Evolutionary conservation across 2,888 invertebrate species (phyloP), one percentile per base, ranked within the genome.

Genomic region (Geophilus truncorum): DNA sequence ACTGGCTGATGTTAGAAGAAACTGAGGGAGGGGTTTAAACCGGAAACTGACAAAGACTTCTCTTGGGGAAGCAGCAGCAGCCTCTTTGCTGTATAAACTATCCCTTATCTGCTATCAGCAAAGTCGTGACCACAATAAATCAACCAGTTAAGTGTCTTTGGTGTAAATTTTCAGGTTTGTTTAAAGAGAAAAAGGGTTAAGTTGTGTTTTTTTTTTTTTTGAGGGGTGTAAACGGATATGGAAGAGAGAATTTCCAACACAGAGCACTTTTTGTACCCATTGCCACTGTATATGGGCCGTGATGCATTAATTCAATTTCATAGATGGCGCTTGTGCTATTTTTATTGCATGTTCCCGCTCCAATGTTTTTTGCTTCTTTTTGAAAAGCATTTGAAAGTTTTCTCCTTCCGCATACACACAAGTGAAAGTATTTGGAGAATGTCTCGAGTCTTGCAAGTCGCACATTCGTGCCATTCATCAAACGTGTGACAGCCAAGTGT

Each of bases 201-300:
- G 28, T 28, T 70, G 25, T 70, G 12, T 0, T 23, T 70, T 70
- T 70, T 70, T 7, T 70, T 12, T 6, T 70, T 15, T 70, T 25
- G 28, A 28, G 28, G 25, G 70, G 28, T 70, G 70, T 25, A n/a
- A n/a, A n/a, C n/a, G n/a, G n/a, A n/a, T n/a, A n/a, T 25, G 70
- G 28, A 23, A n/a, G 21, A 10, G 70, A 25, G 28, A 70, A 70
- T 70, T 70, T 70, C 28, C 70, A 25, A 70, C 3, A 25, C 70
- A 28, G 70, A 70, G 28, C 70, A 70, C 70, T 70, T 70, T 70
- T 70, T 70, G n/a, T 28, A 70, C 70, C 4, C 70, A 70, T 70
- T 70, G 70, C 70, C 70, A 70, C 70, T 70, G 70, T 70, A 70
- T 70, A 70, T 70, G 70, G 70, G 70, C 70, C 70, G 70, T 70